Evolutionary conservation across 1,140 invertebrate species (phyloP), one percentile per base, ranked within the genome.

Genomic region (Hyposmocoma kahamanoa): DNA sequence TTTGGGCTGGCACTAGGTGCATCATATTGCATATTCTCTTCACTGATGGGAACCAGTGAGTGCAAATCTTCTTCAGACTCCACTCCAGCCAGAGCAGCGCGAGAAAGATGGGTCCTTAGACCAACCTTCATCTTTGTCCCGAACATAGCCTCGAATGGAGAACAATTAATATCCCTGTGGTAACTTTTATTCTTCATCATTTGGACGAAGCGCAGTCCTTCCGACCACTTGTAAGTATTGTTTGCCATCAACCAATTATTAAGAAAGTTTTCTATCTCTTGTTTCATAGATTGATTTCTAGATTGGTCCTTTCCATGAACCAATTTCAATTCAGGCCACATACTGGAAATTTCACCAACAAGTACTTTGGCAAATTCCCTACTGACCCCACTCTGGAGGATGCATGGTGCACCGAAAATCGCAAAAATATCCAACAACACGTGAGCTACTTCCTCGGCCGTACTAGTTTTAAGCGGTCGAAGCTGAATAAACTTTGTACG

Each of bases 401-500:
- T 28, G 11, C 24, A 6, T 28, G 24, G 24, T 28, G 24, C 44
- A 47, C 20, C 44, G 24, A 34, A 47, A 34, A 34, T 47, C 22
- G 30, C 36, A 22, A 36, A 47, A 5, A 47, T 20, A 28, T 28
- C 24, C 5, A 28, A 11, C 36, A 44, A 44, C 18, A 21, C 18
- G 11, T 28, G 30, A 17, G 58, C 55, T 1, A 65, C 56, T 57
- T 62, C 59, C 41, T 52, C 52, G 24, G 63, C 62, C n/a, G n/a
- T 50, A 51, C 75, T 69, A 9, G 42, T 61, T 58, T 64, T 62
- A 10, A 74, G 36, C 4, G 63, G 13, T 45, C 60, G 43, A 0
- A 77, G 43, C 6, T 57, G 2, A 1, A 66, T 39, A 66, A 77
- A 87, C 60, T 87, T 88, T 15, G 75, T 84, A 1, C 81, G 54